Base-by-base conservation (phyloP, 2,888 invertebrate species). In the Drosophila pegasa region DNA sequence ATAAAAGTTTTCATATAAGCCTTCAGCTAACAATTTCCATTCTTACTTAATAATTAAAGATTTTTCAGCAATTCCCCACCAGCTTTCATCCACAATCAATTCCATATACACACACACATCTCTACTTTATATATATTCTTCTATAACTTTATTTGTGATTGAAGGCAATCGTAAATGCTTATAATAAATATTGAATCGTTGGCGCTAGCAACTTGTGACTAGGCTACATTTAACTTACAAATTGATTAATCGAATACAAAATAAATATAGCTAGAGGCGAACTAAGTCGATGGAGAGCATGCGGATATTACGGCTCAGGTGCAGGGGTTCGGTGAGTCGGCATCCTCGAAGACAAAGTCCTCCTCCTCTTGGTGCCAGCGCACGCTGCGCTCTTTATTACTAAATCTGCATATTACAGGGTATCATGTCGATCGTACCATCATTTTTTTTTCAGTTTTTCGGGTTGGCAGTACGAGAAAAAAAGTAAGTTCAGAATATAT, bases 301-400 rank as follows among this genome's bases (percentile, higher is more conserved):
- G 10, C 14, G 78, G 31, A 64, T 52, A 43, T 79, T 68, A 41
- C 61, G 69, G 48, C 67, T 78, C 61, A 62, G 59, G 55, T 90
- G 87, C 74, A 87, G 80, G 65, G 90, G 87, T n/a, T 48, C 45
- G 45, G 45, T 45, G 89, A 86, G 65, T 92, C 91, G 54, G 86
- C 91, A 77, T 92, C 92, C 76, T 91, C 91, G 67, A 92, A 91
- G 12, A 87, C 88, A 72, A 92, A 78, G 6, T 91, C 91, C 55
- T 91, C 91, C 54, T 90, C 91, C 9, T 85, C 72, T 9, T 77
- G 81, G 51, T 88, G 89, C 92, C 92, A 92, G 55, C 91, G 88
- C 18, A 91, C 92, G 70, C 86, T 89, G 40, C 92, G 90, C 55
- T 88, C 87, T 75, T 89, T 89, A 62, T 81, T 43, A 25, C 33